phyloP scores from a whole-genome alignment of 2,113 vertebrate species.

The Gobius niger region DNA sequence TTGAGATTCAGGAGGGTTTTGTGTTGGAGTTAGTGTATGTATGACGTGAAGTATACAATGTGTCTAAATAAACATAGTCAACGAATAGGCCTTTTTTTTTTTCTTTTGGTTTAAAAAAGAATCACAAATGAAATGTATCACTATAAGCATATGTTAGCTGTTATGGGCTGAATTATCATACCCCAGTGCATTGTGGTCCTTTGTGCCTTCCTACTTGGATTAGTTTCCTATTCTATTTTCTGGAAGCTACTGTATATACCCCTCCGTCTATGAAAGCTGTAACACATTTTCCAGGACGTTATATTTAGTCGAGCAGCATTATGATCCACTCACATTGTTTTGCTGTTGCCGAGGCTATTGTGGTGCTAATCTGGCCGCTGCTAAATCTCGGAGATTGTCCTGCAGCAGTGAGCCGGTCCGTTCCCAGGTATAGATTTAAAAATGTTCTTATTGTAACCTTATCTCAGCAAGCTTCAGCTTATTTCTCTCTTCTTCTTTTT shows the following conservation, averaged over 20 bases:
- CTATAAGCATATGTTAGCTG: neutral
- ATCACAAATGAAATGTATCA: neutral
- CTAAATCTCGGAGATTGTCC: conserved; percentile 60
- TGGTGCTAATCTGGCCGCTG: conserved; percentile 54
- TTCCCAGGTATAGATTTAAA: conserved; percentile 60
- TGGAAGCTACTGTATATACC: conserved; percentile 19
- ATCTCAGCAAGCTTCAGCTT: too few relatives aligned
- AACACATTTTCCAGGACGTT: conserved; percentile 25
- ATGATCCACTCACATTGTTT: conserved; percentile 65
- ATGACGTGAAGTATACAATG: too few relatives aligned
- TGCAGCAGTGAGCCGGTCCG: conserved; percentile 46
- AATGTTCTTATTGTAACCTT: conserved; percentile 47
- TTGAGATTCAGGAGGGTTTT: neutral
- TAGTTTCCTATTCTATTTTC: conserved; percentile 15
- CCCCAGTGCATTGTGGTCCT: neutral
- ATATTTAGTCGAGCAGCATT: conserved; percentile 66
- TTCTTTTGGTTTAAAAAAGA: neutral
- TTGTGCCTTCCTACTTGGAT: conserved; percentile 20
- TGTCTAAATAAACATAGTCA: too few relatives aligned
- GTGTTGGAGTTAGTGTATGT: too few relatives aligned
- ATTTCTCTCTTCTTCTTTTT: too few relatives aligned
- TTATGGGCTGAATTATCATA: neutral
- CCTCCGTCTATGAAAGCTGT: conserved; percentile 28
- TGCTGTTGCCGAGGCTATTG: conserved; percentile 37
- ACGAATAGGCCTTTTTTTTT: too few relatives aligned